Evolutionary conservation across 2,113 vertebrate genomes (phyloP), one percentile per base, ranked within the genome.

Genomic region (Chamaetylas fuelleborni): DNA sequence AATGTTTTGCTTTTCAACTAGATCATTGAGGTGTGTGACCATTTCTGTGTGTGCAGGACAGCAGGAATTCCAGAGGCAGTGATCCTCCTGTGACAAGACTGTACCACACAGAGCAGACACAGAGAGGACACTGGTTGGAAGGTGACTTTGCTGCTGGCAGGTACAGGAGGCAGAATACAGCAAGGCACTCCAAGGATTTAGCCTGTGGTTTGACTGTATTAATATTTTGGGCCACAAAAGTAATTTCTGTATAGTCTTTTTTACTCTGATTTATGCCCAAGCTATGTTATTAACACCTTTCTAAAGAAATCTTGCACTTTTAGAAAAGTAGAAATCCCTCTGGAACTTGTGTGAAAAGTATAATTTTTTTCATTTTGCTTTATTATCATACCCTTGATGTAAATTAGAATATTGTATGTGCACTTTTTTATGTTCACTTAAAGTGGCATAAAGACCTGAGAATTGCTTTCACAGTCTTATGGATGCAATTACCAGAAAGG

Each of bases 11-110:
- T 36, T 92, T 81, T 90, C 22, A 33, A 7, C 8, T 2, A n/a
- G 36, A 8, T 53, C 8, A 5, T 0, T 79, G 34, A 57, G 4
- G 8, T 5, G 8, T 57, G 6, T 2, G 4, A 45, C 12, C 15
- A 54, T 29, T 73, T 80, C 19, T 83, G n/a, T 83, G 77, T 66
- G 73, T 93, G 76, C 76, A 96, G 95, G 88, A 47, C 56, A 8
- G 53, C 71, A 31, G 76, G 20, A 50, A 42, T 57, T 82, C 78
- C 70, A 71, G 31, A 36, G 50, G 50, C 53, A 34, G 26, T 5
- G 73, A 25, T 19, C 24, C 26, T 54, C 20, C 64, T 51, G 76
- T 58, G 71, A 40, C n/a, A 25, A 42, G 36, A 9, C 1, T 11
- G 14, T 31, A 4, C 38, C 43, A 31, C 0, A 0, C 42, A 62